Base-by-base conservation (phyloP, 37 sponge, comb jelly and placozoan species). In the Diacarnus erythraeanus region DNA sequence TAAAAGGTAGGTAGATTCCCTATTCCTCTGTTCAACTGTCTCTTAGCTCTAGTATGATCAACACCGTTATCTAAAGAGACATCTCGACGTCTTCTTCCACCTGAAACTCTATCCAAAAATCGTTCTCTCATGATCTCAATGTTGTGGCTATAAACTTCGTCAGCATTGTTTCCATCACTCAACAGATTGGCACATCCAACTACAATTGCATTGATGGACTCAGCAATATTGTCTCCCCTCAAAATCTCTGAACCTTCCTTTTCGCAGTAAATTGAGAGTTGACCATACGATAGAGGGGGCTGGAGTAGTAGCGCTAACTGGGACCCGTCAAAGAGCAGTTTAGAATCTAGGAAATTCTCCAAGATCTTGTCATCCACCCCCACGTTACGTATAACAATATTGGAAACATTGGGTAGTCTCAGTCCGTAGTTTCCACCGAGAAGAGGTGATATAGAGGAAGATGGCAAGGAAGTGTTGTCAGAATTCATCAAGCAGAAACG, bases 151-250 rank as follows among this genome's bases (percentile, higher is more conserved):
- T 95, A 88, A 30, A 83, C 63, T 18, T 75, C 57, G 58, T 83
- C 67, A 5, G 93, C 93, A 59, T 92, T 69, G 20, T 47, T 54
- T 40, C 90, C 88, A 69, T 89, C 82, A 18, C 70, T 57, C 66
- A 96, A 59, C 4, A 90, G 40, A 44, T 96, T 90, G 4, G 86
- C 83, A 86, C 96, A 96, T 12, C 93, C 87, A 39, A 73, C 83
- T 0, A 96, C 72, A 26, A 31, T 67, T 25, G 90, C 59, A 21
- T 43, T n/a, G 0, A 81, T 74, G 0, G 29, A 37, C 2, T 59
- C 31, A 60, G 72, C 92, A 42, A 96, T 37, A 17, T 18, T 15
- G 18, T 35, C 23, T n/a, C 61, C 54, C 58, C 89, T 57, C 12
- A 92, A 68, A 0, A 92, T 59, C 5, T 89, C 72, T 2, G 42